Conservation (phyloP, 1,140 invertebrate species). For the Ylistrum balloti region DNA sequence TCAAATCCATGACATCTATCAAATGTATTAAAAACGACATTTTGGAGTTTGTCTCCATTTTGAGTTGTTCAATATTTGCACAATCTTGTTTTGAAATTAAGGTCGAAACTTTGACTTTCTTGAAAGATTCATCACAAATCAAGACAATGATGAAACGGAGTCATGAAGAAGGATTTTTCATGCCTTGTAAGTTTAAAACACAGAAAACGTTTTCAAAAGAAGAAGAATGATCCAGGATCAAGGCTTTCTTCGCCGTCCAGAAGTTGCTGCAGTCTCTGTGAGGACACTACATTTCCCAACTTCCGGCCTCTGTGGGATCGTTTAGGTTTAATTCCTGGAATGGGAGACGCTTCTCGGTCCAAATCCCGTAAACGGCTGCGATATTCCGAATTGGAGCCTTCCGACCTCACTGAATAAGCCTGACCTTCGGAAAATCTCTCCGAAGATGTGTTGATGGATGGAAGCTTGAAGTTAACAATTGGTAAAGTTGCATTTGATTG, state of each 20-base stretch:
- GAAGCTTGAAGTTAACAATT: constrained; percentile 44
- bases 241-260: constrained; percentile 56
- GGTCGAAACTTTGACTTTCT: too few relatives aligned
- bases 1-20: too few relatives aligned
- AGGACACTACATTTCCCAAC: constrained; percentile 60
- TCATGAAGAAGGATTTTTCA: too few relatives aligned
- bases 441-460: background rate
- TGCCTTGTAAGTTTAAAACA: too few relatives aligned
- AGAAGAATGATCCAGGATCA: constrained; percentile 58
- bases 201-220: background rate
- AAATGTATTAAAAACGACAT: too few relatives aligned
- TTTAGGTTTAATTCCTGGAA: constrained; percentile 50
- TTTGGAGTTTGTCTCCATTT: too few relatives aligned
- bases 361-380: constrained; percentile 55
- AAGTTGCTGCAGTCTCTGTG: constrained; percentile 57
- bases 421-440: constrained; percentile 43
- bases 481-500: constrained; percentile 51
- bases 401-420: constrained; percentile 32
- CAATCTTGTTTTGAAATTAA: too few relatives aligned
- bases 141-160: background rate
- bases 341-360: constrained; percentile 58
- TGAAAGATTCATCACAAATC: too few relatives aligned
- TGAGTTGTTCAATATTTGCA: too few relatives aligned
- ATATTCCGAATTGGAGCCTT: constrained; percentile 43
- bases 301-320: constrained; percentile 50